Evolutionary conservation across 23 tunicate species (phyloP), one percentile per base, ranked within the genome.

Genomic region (Clavelina lepadiformis): DNA sequence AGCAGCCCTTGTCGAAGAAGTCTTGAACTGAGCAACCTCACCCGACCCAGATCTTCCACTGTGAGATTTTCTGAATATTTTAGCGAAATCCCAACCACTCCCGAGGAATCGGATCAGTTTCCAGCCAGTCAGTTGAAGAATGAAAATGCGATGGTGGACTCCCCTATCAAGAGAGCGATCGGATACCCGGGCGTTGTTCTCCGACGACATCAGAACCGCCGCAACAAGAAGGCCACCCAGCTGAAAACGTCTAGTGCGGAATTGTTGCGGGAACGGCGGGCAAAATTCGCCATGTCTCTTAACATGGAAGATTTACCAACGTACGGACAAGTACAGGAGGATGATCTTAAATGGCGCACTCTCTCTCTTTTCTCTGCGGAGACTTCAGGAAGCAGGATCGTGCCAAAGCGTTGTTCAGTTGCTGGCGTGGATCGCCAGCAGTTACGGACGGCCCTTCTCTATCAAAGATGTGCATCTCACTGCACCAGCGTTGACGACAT

Each of bases 241-340:
- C 28, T 35, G 26, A 55, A 76, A 36, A 65, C 82, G 2, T 58
- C 82, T 3, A 66, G 73, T 56, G 51, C 41, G 1, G 61, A 58
- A 19, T 5, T 78, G 50, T 24, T 52, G 22, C 0, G 53, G 19
- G 85, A 86, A 21, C 67, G 59, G 0, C 70, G 95, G 21, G 61
- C 81, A 7, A 57, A 71, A 41, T 85, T 70, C 11, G 85, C 72
- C 23, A 38, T 86, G 79, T 86, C 95, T 5, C 71, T 86, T 19
- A 86, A 86, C 76, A 61, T 86, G 63, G 95, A 86, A 46, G 85
- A 84, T 34, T 41, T 84, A 1, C 93, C 93, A 6, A 84, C 93
- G 2, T 84, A 84, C 60, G 81, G 65, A 36, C 36, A 63, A 45
- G 69, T 69, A 73, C 45, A 74, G 13, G 80, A 58, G 11, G 78